Conservation (phyloP, 2,113 vertebrate genomes). For the Mus spicilegus region DNA sequence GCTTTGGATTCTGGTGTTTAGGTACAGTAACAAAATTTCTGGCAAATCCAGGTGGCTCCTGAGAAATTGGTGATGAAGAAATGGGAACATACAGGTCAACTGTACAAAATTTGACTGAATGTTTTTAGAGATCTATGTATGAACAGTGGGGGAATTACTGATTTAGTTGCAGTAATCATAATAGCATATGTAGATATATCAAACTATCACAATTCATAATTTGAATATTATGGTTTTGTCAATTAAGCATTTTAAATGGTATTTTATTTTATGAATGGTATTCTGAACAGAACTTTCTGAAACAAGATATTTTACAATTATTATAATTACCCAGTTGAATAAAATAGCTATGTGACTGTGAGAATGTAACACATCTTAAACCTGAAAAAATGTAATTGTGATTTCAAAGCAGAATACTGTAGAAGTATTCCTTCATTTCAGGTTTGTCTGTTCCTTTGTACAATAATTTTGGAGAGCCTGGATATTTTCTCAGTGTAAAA, state of each 20-base stretch:
- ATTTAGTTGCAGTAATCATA: not conserved
- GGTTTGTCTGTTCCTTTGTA: not conserved
- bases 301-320: constrained; percentile 1
- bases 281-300: not conserved
- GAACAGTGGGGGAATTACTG: not conserved
- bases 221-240: not conserved
- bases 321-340: not conserved
- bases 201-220: not conserved
- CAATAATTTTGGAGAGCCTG: constrained; percentile 1
- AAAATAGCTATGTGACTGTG: not conserved
- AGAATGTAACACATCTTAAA: not conserved
- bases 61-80: not conserved
- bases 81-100: not conserved
- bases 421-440: not conserved
- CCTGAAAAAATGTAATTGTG: not conserved
- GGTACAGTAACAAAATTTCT: not conserved
- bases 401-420: not conserved
- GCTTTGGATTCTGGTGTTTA: not conserved
- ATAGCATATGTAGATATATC: not conserved
- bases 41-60: not conserved
- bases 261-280: constrained; percentile 4
- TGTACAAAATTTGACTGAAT: not conserved
- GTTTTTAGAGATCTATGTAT: not conserved
- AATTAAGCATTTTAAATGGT: not conserved
- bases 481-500: constrained; percentile 46